phyloP scores from a whole-genome alignment of 2,113 vertebrate species.

The Rattus rattus region DNA sequence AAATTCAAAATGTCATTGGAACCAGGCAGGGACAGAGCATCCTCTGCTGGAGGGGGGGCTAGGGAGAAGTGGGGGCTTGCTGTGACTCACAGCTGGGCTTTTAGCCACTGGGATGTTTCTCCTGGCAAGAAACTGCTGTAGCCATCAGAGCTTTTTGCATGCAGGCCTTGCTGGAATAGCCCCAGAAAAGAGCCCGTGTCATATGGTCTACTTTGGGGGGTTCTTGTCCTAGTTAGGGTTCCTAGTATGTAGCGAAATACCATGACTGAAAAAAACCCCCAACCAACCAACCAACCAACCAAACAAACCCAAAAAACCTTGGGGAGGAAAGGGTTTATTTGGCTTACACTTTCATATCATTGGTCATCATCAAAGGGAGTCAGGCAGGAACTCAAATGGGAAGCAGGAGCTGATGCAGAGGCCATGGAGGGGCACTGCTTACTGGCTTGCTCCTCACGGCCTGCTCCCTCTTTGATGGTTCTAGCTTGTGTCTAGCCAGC shows the following conservation, averaged over 20 bases:
- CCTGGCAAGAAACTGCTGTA: background rate
- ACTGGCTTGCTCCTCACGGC: background rate
- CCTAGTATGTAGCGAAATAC: background rate
- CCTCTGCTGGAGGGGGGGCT: background rate
- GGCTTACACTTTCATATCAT: background rate
- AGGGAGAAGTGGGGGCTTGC: too few relatives aligned
- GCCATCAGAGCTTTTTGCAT: too few relatives aligned
- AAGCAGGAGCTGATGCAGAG: background rate
- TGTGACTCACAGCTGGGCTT: conserved; percentile 42
- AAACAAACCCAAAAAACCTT: too few relatives aligned
- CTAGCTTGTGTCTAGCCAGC: background rate
- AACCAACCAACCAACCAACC: too few relatives aligned
- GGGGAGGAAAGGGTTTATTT: background rate
- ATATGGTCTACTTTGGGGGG: background rate
- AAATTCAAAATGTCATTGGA: background rate
- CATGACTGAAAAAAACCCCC: background rate
- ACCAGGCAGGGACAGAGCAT: background rate
- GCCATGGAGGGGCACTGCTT: background rate
- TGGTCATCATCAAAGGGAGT: background rate
- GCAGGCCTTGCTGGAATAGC: background rate
- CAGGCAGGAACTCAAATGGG: background rate
- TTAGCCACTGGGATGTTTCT: background rate
- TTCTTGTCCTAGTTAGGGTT: background rate
- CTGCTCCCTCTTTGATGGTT: background rate
- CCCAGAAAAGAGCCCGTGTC: background rate